Evolutionary conservation across 1,140 invertebrate genomes (phyloP).

Genomic region (Heliothis subflexa): DNA sequence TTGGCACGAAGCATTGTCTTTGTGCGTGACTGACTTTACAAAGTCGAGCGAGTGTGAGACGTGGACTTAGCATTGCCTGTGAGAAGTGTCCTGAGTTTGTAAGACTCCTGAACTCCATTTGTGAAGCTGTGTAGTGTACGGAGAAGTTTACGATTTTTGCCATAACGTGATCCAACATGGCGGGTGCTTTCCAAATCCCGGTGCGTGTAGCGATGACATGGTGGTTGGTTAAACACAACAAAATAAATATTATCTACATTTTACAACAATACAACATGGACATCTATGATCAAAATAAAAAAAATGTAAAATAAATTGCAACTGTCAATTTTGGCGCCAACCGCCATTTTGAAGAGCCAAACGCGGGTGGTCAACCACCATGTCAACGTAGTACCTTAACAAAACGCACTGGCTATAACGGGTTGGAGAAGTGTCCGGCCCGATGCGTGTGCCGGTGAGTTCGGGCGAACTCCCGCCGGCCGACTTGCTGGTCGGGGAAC

Average conservation of each 20-base stretch:
- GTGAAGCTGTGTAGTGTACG: conserved; percentile 27
- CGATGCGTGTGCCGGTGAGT: conserved; percentile 90
- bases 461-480: conserved; percentile 92
- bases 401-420: conserved; percentile 82
- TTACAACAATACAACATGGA: background rate
- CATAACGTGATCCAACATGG: background rate
- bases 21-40: background rate
- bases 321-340: background rate
- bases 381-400: conserved; percentile 76
- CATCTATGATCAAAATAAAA: background rate
- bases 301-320: background rate
- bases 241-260: conserved; percentile 5
- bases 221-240: conserved; percentile 43
- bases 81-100: background rate
- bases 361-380: conserved; percentile 66
- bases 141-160: background rate
- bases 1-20: conserved; percentile 10
- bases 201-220: conserved; percentile 50
- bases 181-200: conserved; percentile 43
- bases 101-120: background rate
- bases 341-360: background rate
- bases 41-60: background rate
- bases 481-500: conserved; percentile 96
- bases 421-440: conserved; percentile 93
- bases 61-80: background rate